Base-by-base conservation (phyloP, 2,113 vertebrate genomes). In the Chlamydotis undulata region DNA sequence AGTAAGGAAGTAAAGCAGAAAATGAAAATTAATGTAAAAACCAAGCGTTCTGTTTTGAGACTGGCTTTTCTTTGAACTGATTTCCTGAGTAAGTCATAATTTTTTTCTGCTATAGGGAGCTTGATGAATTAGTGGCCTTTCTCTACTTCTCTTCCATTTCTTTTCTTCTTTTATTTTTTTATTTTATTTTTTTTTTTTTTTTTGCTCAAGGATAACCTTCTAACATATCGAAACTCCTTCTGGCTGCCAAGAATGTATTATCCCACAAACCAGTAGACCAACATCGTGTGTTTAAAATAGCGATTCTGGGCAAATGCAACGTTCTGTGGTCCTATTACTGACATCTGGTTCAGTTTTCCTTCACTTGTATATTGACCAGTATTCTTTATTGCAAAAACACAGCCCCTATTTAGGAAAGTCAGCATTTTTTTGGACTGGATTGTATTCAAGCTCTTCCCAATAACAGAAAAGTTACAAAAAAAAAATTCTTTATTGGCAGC, bases 281-380 rank as follows among this genome's bases (percentile, higher is more conserved):
- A 98, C 97, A 97, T 98, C 96, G 95, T 98, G 96, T 97, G 95
- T 98, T 98, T 98, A 98, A 98, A 98, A 98, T 98, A 98, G 98
- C 92, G 71, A 97, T 98, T 98, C 97, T 98, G 98, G 97, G 98
- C 97, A 98, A 97, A 98, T 97, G 97, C 96, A 98, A 91, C 79
- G 61, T 92, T 97, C 97, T 98, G 98, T 98, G 98, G 98, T 98
- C 97, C 97, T 98, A 97, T 98, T 97, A 97, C 95, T 96, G 95
- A 98, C 98, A 98, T 98, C 98, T 98, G 98, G 97, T 98, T 98
- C 98, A 96, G 97, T 97, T 98, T 98, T 98, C 96, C 97, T 96
- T 98, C 95, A 95, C 96, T 98, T 98, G 97, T 98, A 97, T 98
- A 98, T 98, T 98, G 98, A 98, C 98, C 98, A 98, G 97, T 98